Percentiles rank a stretch among this genome's conserved stretches.
Conservation (phyloP, 2,113 vertebrate species). For the Scartelaos histophorus region DNA sequence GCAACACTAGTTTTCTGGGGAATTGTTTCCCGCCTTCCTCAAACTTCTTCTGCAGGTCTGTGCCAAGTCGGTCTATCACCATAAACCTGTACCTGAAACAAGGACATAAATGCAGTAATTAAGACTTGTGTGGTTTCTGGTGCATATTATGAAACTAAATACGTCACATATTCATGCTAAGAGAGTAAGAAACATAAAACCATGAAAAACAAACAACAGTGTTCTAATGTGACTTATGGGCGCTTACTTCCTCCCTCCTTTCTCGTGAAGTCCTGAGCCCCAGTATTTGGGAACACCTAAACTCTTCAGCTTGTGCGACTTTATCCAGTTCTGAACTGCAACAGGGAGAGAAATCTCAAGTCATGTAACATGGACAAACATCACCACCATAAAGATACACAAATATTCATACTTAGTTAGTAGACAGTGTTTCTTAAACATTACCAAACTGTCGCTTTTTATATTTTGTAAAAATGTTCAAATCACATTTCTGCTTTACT, state of each 20-base stretch:
- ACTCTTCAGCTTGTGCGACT: constrained; percentile 84
- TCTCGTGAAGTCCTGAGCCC: constrained; percentile 92
- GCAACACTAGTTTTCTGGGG: constrained; percentile 88
- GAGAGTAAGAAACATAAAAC: neutral
- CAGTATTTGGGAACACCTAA: constrained; percentile 93
- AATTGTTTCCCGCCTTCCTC: constrained; percentile 86
- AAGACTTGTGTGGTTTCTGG: neutral
- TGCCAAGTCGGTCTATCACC: constrained; percentile 95
- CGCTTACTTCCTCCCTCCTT: constrained; percentile 86
- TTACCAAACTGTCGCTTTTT: too few relatives aligned
- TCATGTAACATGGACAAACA: neutral
- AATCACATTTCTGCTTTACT: neutral
- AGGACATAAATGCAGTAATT: neutral
- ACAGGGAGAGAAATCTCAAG: neutral
- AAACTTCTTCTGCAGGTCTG: constrained; percentile 92
- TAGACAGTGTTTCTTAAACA: neutral
- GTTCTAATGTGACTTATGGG: too few relatives aligned
- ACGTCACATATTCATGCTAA: neutral
- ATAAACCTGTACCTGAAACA: constrained; percentile 90
- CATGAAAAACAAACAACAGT: neutral
- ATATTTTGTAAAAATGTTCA: neutral
- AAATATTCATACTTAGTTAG: neutral
- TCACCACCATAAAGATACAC: too few relatives aligned
- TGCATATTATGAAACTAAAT: too few relatives aligned
- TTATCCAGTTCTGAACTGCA: constrained; percentile 90